phyloP scores from a whole-genome alignment of 2,113 vertebrate genomes.

The Bungarus multicinctus region DNA sequence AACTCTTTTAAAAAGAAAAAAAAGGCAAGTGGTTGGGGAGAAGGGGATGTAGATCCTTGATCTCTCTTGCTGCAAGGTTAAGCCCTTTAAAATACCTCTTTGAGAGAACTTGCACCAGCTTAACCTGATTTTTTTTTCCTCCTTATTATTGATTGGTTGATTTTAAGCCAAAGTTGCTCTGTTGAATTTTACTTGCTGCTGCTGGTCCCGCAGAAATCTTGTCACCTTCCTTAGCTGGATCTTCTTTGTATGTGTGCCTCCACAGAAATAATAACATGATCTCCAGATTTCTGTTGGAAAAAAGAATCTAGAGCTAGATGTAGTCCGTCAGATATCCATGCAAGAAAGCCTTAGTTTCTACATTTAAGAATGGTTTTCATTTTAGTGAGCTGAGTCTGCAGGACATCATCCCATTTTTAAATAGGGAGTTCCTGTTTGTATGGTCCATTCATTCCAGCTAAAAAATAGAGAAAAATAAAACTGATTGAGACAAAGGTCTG shows the following conservation, averaged over 20 bases:
- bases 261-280: conserved; percentile 39
- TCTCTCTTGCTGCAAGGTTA: conserved; percentile 53
- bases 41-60: conserved; percentile 51
- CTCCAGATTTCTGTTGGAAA: conserved; percentile 27
- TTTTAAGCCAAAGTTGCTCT: conserved; percentile 73
- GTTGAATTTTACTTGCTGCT: conserved; percentile 62
- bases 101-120: conserved; percentile 58
- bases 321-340: conserved; percentile 13
- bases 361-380: conserved; percentile 42
- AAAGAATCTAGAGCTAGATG: conserved; percentile 33
- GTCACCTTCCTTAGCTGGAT: conserved; percentile 38
- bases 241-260: neutral
- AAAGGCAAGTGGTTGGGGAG: conserved; percentile 40
- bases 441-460: conserved; percentile 21
- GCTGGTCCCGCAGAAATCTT: conserved; percentile 53
- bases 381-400: conserved; percentile 19
- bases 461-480: neutral
- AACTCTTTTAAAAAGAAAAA: conserved; percentile 61
- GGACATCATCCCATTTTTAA: neutral
- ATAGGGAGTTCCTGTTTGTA: conserved; percentile 13
- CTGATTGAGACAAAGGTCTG: neutral
- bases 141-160: conserved; percentile 19
- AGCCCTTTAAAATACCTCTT: conserved; percentile 60
- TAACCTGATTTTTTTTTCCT: conserved; percentile 47
- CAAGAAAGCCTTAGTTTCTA: conserved; percentile 3